Evolutionary conservation across 1,140 invertebrate genomes (phyloP).

Genomic region (Drosophila kikkawai): DNA sequence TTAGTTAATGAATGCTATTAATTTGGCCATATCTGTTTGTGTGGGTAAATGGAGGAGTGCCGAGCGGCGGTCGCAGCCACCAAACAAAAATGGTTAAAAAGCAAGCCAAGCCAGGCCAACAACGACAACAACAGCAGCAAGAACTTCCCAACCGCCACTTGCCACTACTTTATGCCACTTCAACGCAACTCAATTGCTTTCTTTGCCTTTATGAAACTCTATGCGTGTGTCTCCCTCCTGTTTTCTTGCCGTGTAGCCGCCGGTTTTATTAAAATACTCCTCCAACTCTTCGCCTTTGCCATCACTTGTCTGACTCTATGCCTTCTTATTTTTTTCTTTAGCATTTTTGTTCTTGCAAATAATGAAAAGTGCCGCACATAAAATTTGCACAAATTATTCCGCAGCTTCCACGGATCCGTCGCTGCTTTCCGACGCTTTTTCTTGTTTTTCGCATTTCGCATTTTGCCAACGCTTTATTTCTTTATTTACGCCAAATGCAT

Average conservation of each 20-base stretch:
- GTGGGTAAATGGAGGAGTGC: constrained; percentile 21
- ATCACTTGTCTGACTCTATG: constrained; percentile 44
- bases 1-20: background rate
- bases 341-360: constrained; percentile 67
- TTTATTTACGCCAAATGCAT: constrained; percentile 77
- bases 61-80: constrained; percentile 50
- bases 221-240: constrained; percentile 16
- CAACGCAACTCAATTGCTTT: constrained; percentile 83
- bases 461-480: constrained; percentile 64
- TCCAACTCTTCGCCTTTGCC: constrained; percentile 24
- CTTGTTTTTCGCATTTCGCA: constrained; percentile 46
- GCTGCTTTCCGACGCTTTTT: background rate
- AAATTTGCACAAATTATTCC: constrained; percentile 82
- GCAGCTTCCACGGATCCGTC: constrained; percentile 23
- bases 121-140: constrained; percentile 35
- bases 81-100: constrained; percentile 83
- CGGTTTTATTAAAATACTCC: constrained; percentile 78
- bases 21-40: background rate
- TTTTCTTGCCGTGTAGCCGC: constrained; percentile 29
- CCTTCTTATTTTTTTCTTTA: constrained; percentile 38
- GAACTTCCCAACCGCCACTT: constrained; percentile 66
- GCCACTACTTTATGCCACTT: constrained; percentile 82
- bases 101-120: constrained; percentile 57
- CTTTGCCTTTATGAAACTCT: constrained; percentile 75
- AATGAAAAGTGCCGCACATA: constrained; percentile 82